phyloP scores from a whole-genome alignment of 2,888 invertebrate genomes.

The Thera britannica region DNA sequence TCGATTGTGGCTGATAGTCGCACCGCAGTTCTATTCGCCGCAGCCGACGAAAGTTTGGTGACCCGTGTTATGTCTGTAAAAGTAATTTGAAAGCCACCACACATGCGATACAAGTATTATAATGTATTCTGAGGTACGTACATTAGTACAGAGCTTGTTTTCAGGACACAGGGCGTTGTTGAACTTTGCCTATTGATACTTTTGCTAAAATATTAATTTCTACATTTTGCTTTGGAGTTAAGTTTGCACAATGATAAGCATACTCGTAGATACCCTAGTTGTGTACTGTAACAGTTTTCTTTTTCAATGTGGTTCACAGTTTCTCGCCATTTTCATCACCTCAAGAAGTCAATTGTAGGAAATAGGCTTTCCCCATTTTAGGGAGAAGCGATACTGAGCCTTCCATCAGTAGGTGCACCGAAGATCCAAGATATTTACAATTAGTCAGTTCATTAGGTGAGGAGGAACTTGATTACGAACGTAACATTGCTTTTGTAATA shows the following conservation, averaged over 20 bases:
- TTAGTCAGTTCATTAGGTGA: no score
- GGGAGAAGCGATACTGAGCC: no score
- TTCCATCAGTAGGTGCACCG: no score
- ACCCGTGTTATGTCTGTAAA: slow-evolving; percentile 1
- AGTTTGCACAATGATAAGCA: background rate
- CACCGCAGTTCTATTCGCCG: background rate
- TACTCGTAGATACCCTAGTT: background rate
- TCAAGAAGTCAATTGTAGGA: no score
- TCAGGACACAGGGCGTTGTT: slow-evolving; percentile 5
- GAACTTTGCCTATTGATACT: slow-evolving; percentile 5
- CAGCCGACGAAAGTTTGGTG: slow-evolving; percentile 1
- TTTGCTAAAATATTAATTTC: background rate
- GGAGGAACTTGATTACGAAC: no score
- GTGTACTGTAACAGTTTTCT: background rate
- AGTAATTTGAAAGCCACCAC: background rate
- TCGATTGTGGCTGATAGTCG: background rate
- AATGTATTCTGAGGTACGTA: background rate
- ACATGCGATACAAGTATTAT: slow-evolving; percentile 10
- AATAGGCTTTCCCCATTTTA: no score
- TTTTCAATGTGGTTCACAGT: no score
- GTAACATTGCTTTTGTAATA: no score
- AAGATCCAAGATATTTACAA: no score
- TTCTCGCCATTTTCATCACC: no score
- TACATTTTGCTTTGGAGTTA: background rate
- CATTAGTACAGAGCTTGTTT: slow-evolving; percentile 8